These are phyloP conservation scores for Macrobrachium nipponense DNA, from an alignment of 1,140 invertebrate species.

Conservation along the genomic window DNA sequence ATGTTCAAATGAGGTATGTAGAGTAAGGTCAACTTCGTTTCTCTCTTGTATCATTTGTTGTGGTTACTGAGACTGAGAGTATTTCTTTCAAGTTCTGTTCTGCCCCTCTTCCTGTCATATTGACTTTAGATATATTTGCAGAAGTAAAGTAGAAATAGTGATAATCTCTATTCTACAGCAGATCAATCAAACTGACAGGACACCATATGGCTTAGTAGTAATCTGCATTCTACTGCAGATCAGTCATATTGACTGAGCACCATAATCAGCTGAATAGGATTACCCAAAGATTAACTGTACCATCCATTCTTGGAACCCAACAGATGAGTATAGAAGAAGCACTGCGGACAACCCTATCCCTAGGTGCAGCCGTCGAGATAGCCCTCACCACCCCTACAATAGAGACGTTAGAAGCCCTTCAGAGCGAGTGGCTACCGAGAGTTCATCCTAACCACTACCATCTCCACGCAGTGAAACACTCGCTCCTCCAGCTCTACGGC, in stretches of 20 bases:
- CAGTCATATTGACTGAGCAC: no score
- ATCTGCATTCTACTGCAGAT: no score
- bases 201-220: no score
- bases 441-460: constrained; percentile 86
- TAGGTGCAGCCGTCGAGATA: constrained; percentile 51
- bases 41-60: neutral
- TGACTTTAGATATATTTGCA: no score
- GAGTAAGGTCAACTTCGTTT: neutral
- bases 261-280: no score
- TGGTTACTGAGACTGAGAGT: neutral
- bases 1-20: constrained; percentile 68
- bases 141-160: no score
- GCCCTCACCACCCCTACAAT: constrained; percentile 52
- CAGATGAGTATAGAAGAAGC: constrained; percentile 55
- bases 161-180: no score
- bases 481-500: constrained; percentile 82
- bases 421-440: constrained; percentile 50
- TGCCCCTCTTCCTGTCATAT: no score
- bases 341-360: constrained; percentile 39
- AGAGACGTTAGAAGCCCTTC: constrained; percentile 50
- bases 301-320: neutral
- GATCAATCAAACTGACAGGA: no score
- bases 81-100: neutral
- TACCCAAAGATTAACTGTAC: neutral
- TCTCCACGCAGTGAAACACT: constrained; percentile 82